Evolutionary conservation across 37 sponge, comb jelly and placozoan species (phyloP), one percentile per base, ranked within the genome.

Genomic region (Diacarnus erythraeanus): DNA sequence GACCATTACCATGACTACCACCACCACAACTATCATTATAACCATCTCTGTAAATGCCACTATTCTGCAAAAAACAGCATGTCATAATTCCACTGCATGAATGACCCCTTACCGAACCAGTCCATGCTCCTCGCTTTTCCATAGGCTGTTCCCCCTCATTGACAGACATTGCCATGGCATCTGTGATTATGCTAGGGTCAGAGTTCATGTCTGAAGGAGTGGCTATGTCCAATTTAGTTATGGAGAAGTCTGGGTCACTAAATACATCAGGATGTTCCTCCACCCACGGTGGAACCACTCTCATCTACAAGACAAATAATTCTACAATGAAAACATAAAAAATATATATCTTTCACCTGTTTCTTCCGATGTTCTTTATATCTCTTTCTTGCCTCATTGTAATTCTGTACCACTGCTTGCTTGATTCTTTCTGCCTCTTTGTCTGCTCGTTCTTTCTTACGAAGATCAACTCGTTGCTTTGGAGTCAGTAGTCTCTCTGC

Each of bases 201-300:
- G 18, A n/a, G 6, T n/a, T 30, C 64, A 63, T 20, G n/a, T 63
- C 64, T 29, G 31, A 30, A 29, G 64, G 64, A 63, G 18, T n/a
- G 54, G 73, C 3, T 2, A 43, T 25, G 51, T 59, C 78, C 35
- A 66, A 17, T 20, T 73, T 64, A 70, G 94, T 90, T 17, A 90
- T 64, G 17, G 91, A 90, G 70, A 94, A 90, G 67, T 83, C 44
- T 0, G 83, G 51, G 43, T 83, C 85, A 21, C 57, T 85, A 58
- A 89, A 94, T 17, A 94, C 85, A 42, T 94, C 94, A 0, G 94
- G 94, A 43, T 94, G 87, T 38, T 94, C 94, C 41, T 83, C 79
- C 25, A 94, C 91, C 94, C 94, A 94, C 4, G 94, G 94, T 12
- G 94, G 90, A 33, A 85, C 83, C 18, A 85, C 81, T 27, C 69